Evolutionary conservation across 2,113 vertebrate genomes (phyloP).

Genomic region (human (Homo sapiens)): GRCh38 chr5:60100501-60101000

Average conservation of each 20-base stretch:
- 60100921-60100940: conserved; percentile 9
- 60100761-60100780: neutral
- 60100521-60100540: neutral
- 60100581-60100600: neutral
- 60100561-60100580: neutral
- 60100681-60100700: neutral
- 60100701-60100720: neutral
- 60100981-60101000: neutral
- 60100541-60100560: neutral
- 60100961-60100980: conserved; percentile 46
- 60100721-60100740: neutral
- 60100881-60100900: neutral
- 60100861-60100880: neutral
- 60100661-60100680: neutral
- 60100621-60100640: neutral
- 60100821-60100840: neutral
- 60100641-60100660: neutral
- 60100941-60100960: conserved; percentile 63
- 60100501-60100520: neutral
- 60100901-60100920: neutral
- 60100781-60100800: neutral
- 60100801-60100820: neutral
- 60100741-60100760: neutral
- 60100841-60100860: neutral
- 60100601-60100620: neutral